These are phyloP conservation scores for Artibeus jamaicensis DNA, from an alignment of 2,797 vertebrate genomes.

Conservation along the genomic window DNA sequence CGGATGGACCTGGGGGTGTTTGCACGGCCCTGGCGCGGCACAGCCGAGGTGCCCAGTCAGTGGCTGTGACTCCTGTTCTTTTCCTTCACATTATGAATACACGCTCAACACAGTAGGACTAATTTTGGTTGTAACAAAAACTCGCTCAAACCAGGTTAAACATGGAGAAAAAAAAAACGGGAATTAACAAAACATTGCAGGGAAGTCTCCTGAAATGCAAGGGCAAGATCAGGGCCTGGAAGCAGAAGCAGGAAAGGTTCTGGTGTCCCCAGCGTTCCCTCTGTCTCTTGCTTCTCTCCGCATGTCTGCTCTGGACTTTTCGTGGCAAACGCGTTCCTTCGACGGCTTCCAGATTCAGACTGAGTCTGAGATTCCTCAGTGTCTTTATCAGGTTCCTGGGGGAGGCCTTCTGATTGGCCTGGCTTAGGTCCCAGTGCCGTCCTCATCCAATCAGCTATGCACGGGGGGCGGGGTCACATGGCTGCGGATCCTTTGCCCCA, in stretches of 20 bases:
- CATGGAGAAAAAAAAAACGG: background rate
- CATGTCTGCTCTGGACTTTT: rapidly evolving
- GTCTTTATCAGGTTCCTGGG: background rate
- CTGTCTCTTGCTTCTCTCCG: background rate
- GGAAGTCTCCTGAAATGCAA: background rate
- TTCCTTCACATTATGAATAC: background rate
- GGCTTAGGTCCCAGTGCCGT: background rate
- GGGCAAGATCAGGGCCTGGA: background rate
- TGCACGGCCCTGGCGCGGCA: rapidly evolving
- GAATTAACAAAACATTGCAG: background rate
- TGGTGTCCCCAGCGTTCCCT: rapidly evolving
- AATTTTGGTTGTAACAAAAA: background rate
- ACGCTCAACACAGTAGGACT: background rate
- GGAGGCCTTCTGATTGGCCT: background rate
- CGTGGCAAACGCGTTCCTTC: background rate
- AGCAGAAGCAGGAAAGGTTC: background rate
- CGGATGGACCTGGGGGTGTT: background rate
- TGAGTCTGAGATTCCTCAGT: background rate
- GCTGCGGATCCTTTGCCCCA: rapidly evolving
- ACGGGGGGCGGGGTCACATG: background rate
- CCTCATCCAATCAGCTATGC: background rate
- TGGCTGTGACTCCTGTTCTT: background rate
- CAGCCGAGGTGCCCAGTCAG: background rate
- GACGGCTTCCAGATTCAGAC: background rate
- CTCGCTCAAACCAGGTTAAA: background rate